A percentile compares a stretch with the other conserved stretches of the same genome.
These are phyloP conservation scores for Scolopax bukidnonensis DNA, from an alignment of 2,797 vertebrate species.

Conservation along the genomic window DNA sequence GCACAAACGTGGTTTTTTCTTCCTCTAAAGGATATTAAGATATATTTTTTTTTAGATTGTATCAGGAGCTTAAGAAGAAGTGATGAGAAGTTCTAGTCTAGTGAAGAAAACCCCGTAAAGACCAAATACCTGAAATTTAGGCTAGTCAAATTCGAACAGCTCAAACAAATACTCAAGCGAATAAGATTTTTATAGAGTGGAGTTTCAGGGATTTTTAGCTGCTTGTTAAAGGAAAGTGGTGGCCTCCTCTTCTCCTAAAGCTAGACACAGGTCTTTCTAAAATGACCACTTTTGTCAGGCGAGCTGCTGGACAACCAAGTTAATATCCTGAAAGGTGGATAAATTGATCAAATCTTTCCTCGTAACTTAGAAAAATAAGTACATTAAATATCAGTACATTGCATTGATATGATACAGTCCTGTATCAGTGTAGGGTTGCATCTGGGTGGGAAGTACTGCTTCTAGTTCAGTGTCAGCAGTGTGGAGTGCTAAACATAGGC, in stretches of 20 bases:
- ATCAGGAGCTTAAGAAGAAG: background rate
- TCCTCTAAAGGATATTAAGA: background rate
- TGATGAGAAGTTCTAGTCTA: background rate
- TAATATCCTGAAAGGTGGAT: background rate
- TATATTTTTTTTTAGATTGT: background rate
- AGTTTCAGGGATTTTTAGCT: background rate
- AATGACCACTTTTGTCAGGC: background rate
- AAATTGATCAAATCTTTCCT: background rate
- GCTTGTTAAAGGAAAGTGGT: background rate
- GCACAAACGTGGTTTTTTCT: background rate
- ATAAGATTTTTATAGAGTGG: background rate
- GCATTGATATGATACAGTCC: background rate
- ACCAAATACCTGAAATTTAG: background rate
- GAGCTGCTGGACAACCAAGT: background rate
- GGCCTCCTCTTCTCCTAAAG: background rate
- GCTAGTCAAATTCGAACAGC: background rate
- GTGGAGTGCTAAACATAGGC: background rate
- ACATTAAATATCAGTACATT: background rate
- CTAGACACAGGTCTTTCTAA: background rate
- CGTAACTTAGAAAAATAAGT: background rate
- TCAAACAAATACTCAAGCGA: background rate
- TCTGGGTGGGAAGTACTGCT: background rate
- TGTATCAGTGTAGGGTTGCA: background rate
- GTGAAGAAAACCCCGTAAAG: background rate
- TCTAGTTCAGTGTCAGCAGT: background rate